Percentiles rank a stretch among this genome's conserved stretches.
phyloP scores from a whole-genome alignment of 2,113 vertebrate species.

The Centropus bengalensis region DNA sequence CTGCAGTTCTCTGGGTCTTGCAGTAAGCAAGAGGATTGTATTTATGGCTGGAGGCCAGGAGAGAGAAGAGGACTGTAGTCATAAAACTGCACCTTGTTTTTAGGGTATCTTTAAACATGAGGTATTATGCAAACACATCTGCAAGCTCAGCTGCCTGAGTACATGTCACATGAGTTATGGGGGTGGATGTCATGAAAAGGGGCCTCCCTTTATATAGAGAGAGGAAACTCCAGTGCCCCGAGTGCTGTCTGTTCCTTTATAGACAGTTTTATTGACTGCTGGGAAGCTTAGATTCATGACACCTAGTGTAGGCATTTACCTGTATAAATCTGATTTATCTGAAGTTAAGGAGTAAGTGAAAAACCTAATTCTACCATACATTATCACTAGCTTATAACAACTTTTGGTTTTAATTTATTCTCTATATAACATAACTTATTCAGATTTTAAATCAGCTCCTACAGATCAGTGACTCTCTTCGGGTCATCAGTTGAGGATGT shows the following conservation, averaged over 20 bases:
- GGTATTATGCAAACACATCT: neutral
- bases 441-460: neutral
- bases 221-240: neutral
- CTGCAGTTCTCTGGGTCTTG: neutral
- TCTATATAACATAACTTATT: neutral
- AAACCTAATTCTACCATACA: neutral
- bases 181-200: neutral
- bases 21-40: neutral
- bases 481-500: neutral
- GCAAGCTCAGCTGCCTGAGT: neutral
- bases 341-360: neutral
- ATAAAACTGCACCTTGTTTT: neutral
- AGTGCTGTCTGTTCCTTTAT: neutral
- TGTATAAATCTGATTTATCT: neutral
- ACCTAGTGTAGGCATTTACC: neutral
- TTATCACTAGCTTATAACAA: neutral
- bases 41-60: neutral
- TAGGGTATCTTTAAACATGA: neutral
- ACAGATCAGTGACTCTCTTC: neutral
- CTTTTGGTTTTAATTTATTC: neutral
- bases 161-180: neutral
- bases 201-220: neutral
- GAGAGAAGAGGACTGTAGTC: neutral
- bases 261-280: neutral
- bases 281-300: neutral